Evolutionary conservation across 2,113 vertebrate species (phyloP), one percentile per base, ranked within the genome.

Genomic region (Amia ocellicauda): DNA sequence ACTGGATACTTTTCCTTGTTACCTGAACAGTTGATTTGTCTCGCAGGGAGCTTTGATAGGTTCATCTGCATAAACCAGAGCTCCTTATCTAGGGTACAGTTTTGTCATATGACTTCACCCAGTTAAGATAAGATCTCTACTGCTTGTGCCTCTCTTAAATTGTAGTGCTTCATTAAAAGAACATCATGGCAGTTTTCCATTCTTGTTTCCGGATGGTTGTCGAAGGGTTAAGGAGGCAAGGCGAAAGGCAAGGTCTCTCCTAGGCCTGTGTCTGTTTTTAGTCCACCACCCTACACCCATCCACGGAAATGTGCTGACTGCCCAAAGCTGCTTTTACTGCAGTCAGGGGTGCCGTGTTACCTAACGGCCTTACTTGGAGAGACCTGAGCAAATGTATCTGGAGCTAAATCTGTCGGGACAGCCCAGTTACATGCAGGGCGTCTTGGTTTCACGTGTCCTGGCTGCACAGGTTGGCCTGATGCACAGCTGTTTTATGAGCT

Each of bases 221-320:
- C 28, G n/a, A 54, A 23, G 66, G 62, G 62, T 59, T 65, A 53
- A 53, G 3, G 9, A 14, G 24, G 50, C 64, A 67, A 16, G 59
- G 66, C 68, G 66, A 73, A 24, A 69, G 77, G 70, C 66, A 20
- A 40, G 60, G 63, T 57, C 61, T 68, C 61, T 71, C 67, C 69
- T 67, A 69, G 70, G 70, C 74, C 56, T 59, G 66, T 49, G 69
- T 62, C 86, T 75, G 72, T 77, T 75, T 86, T 86, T 85, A 84
- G 85, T 24, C 7, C 8, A 72, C 58, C 40, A 1, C 67, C 58
- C 26, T 19, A 36, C 55, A 55, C 81, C 64, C 62, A 63, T 76
- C 79, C 70, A 65, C 45, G 78, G 73, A 78, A 84, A 82, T 83
- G 68, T 77, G 77, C 81, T 72, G 80, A 76, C 58, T 69, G 74